Evolutionary conservation across 1,140 invertebrate genomes (phyloP).

Genomic region (Bombus cullumanus): DNA sequence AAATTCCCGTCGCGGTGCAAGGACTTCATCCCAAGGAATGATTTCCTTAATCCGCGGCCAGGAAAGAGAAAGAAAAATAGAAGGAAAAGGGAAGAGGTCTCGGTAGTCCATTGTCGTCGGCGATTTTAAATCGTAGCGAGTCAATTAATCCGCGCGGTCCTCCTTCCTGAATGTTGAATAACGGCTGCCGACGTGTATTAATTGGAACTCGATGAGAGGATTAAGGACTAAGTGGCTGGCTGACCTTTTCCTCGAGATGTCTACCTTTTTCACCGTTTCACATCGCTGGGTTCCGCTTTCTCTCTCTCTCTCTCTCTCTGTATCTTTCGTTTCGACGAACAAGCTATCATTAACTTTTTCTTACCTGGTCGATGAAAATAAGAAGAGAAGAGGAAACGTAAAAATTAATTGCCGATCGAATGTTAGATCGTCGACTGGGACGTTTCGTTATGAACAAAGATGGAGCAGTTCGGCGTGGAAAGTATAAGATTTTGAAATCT

Average conservation of each 20-base stretch:
- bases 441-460: neutral
- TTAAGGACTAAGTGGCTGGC: slow-evolving; percentile 37
- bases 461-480: no score
- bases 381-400: neutral
- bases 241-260: slow-evolving; percentile 12
- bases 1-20: slow-evolving; percentile 10
- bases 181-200: slow-evolving; percentile 36
- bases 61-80: neutral
- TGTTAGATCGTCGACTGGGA: neutral
- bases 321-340: neutral
- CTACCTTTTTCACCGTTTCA: neutral
- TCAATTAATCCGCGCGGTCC: slow-evolving; percentile 31
- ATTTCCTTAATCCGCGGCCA: slow-evolving; percentile 17
- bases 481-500: neutral
- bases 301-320: neutral
- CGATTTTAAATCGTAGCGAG: slow-evolving; percentile 12
- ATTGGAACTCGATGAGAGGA: slow-evolving; percentile 60
- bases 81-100: neutral
- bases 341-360: neutral
- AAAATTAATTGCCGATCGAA: neutral
- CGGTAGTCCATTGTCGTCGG: neutral
- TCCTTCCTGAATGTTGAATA: slow-evolving; percentile 8
- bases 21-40: slow-evolving; percentile 26
- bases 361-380: neutral
- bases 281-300: neutral